A percentile compares a stretch with the other conserved stretches of the same genome.
Conservation (phyloP, 2,797 vertebrate genomes). For the Sarcophilus harrisii region DNA sequence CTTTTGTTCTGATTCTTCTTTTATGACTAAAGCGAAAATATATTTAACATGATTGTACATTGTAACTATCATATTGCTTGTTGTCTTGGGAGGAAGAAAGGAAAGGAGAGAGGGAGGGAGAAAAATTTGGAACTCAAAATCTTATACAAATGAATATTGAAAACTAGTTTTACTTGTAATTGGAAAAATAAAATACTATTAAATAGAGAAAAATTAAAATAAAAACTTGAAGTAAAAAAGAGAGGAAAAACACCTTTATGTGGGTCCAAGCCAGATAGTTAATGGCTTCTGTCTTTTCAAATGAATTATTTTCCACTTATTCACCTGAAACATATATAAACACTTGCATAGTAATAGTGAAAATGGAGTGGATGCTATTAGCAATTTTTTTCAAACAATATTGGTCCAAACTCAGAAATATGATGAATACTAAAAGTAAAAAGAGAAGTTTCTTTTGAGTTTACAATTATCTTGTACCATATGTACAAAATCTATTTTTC, state of each 20-base stretch:
- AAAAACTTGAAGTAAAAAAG: too few species aligned
- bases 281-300: not conserved
- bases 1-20: too few species aligned
- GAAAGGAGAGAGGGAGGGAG: too few species aligned
- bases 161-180: too few species aligned
- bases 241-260: not conserved
- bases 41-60: too few species aligned
- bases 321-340: constrained; percentile 37
- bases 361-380: constrained; percentile 4
- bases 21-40: too few species aligned
- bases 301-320: not conserved
- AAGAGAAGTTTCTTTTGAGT: not conserved
- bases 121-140: too few species aligned
- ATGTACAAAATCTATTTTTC: not conserved
- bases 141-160: too few species aligned
- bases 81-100: too few species aligned
- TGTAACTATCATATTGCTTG: too few species aligned
- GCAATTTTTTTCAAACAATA: not conserved
- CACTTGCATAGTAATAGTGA: not conserved
- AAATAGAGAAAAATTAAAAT: too few species aligned
- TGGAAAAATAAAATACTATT: too few species aligned
- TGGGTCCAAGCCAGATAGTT: not conserved
- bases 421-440: not conserved
- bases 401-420: constrained; percentile 13
- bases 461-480: not conserved